Evolutionary conservation across 2,888 invertebrate genomes (phyloP), one percentile per base, ranked within the genome.

Genomic region (Trilocha varians): DNA sequence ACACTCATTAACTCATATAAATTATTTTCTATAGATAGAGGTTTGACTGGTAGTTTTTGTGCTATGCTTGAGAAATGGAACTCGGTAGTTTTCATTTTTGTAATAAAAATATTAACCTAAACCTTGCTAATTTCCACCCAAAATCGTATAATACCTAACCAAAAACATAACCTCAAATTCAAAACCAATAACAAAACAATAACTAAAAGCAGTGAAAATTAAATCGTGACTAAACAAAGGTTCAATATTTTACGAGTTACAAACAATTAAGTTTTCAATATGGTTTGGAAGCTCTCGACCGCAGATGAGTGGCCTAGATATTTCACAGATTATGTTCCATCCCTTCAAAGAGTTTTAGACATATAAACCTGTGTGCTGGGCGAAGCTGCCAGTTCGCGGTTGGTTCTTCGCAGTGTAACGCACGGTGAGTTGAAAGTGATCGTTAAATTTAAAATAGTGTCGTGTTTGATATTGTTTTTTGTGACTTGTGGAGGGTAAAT

Each of bases 321-420:
- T 38, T 41, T 39, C 42, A 43, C 44, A 46, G 46, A 46, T 16
- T 45, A 35, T 58, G 45, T 47, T 50, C 43, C 48, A 65, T 60
- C 62, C 73, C 70, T 63, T 62, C 52, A 45, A 33, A 69, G 64
- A 74, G 73, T 70, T 70, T 75, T 67, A 68, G 60, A 52, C 63
- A 77, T 83, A 83, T 66, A 83, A 74, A 69, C 65, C 53, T 50
- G 65, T 56, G 68, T 62, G 16, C 38, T 48, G 52, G 25, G 55
- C 59, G 47, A 14, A 41, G 32, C 47, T 40, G 41, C 63, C 82
- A 84, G 82, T 83, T 50, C 70, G 74, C 71, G 74, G 59, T 63
- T 48, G 61, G 67, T 55, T 67, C 68, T 72, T 58, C 65, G 76
- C 76, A 73, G 67, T 64, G 59, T 68, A 74, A 78, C 79, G 76